Base-by-base conservation (phyloP, 2,888 invertebrate species). In the Ormyrus nitidulus region DNA sequence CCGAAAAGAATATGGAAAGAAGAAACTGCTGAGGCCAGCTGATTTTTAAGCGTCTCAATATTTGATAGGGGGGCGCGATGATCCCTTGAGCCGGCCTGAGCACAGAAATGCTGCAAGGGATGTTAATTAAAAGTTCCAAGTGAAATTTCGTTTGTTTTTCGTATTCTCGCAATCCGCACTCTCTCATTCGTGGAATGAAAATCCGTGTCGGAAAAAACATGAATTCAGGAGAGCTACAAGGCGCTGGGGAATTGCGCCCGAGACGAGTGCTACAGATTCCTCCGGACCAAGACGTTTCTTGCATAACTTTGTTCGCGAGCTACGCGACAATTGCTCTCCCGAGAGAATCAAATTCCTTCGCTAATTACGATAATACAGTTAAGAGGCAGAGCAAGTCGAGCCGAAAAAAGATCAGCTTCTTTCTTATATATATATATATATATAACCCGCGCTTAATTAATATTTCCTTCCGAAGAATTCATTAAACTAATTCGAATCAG, bases 301-400 rank as follows among this genome's bases (percentile, higher is more conserved):
- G 77, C 75, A 78, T 78, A 78, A 74, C 71, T 81, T 81, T 69
- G 69, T 75, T 61, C 77, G 54, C 65, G 19, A 44, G 46, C 56
- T 13, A 59, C 64, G 77, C 81, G 81, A 81, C 81, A 78, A 81
- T 75, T 75, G 75, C 81, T 72, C 77, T 64, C 75, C 61, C 74
- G 61, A 61, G 75, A 59, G 78, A 81, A 81, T 78, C 77, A 74
- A 78, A 75, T 81, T 81, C 75, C 78, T 68, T 54, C 54, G 75
- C 65, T 71, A 79, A 79, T 75, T 79, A 71, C 75, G 75, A 74
- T 79, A 79, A 79, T 65, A 19, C 69, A 19, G 70, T 79, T 74
- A 34, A 74, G 64, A 6, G 13, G 61, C 1, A 48, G 44, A 34
- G 34, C 10, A 48, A 71, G 59, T 49, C 13, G 48, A 65, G 53